phyloP scores from a whole-genome alignment of 2,113 vertebrate genomes.

The Daphoenositta chrysoptera region DNA sequence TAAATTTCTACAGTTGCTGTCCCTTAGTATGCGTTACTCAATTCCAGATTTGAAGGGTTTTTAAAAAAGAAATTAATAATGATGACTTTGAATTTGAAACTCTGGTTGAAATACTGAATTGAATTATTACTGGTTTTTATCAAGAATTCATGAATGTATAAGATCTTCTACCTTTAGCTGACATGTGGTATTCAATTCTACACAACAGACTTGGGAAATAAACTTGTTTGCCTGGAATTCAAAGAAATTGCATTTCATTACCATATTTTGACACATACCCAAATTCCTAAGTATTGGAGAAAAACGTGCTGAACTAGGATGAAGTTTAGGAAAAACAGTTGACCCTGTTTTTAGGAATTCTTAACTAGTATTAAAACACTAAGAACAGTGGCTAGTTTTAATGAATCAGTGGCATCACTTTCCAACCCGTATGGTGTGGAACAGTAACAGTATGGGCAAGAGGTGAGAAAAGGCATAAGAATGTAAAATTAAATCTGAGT shows the following conservation, averaged over 20 bases:
- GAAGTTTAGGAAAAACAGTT: background rate
- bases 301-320: background rate
- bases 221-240: background rate
- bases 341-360: background rate
- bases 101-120: background rate
- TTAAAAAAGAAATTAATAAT: background rate
- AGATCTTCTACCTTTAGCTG: background rate
- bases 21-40: background rate
- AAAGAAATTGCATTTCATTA: background rate
- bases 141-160: background rate
- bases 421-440: background rate
- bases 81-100: background rate
- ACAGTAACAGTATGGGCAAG: background rate
- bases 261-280: background rate
- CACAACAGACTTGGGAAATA: background rate
- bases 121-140: background rate
- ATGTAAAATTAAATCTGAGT: background rate
- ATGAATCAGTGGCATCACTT: background rate
- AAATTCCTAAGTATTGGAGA: background rate
- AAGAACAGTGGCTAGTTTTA: background rate
- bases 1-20: background rate
- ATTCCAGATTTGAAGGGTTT: background rate
- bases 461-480: background rate
- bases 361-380: background rate
- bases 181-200: background rate